These are phyloP conservation scores for Gallinago media DNA, from an alignment of 2,113 vertebrate genomes.

Conservation along the genomic window DNA sequence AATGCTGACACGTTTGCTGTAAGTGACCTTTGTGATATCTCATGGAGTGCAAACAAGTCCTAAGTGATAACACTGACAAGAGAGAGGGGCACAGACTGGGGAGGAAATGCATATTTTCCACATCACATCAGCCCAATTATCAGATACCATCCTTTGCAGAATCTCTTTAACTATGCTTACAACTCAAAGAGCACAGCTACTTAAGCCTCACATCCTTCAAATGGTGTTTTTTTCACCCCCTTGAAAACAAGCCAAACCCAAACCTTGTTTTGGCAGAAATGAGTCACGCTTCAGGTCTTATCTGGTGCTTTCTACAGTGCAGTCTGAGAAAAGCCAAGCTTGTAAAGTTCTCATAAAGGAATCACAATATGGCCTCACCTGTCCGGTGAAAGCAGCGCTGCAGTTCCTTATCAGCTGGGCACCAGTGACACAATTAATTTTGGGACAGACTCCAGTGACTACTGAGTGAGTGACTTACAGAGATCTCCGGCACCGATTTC, in stretches of 20 bases:
- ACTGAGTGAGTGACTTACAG: neutral
- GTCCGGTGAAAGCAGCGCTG: neutral
- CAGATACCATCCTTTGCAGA: constrained; percentile 53
- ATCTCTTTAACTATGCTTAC: neutral
- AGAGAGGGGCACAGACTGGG: constrained; percentile 65
- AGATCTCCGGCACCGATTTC: neutral
- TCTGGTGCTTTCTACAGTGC: neutral
- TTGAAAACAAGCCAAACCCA: neutral
- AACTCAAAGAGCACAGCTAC: neutral
- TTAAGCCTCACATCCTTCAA: neutral
- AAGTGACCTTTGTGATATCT: constrained; percentile 15
- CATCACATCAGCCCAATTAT: constrained; percentile 78
- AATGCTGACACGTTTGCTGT: neutral
- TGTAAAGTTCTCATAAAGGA: neutral
- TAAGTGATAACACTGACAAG: constrained; percentile 37
- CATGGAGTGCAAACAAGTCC: constrained; percentile 33
- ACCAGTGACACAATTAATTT: fast-evolving
- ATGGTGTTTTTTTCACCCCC: neutral
- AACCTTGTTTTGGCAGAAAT: neutral
- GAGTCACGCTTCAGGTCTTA: neutral
- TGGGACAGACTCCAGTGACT: neutral
- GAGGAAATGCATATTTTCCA: constrained; percentile 88
- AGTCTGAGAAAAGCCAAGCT: neutral
- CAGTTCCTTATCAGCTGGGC: neutral
- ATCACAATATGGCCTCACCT: neutral